Base-by-base conservation (phyloP, 1,140 invertebrate genomes). In the Nilaparvata lugens region DNA sequence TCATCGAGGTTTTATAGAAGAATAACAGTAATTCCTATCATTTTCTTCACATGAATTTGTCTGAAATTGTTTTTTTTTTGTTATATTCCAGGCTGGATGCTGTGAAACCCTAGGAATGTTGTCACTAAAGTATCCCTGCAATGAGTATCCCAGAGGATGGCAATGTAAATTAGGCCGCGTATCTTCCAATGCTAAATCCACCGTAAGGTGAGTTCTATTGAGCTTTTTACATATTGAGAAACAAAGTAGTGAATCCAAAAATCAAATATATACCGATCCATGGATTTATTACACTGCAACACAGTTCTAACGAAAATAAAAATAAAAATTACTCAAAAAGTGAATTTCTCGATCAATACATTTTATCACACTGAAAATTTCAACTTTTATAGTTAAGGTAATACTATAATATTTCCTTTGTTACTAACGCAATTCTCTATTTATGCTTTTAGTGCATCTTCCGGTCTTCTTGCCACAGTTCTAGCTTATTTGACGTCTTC, bases 401-500 rank as follows among this genome's bases (percentile, higher is more conserved):
- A n/a, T n/a, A n/a, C n/a, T n/a, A n/a, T n/a, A n/a, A n/a, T n/a
- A n/a, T 48, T 48, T 48, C 18, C 16, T 16, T 4, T 11, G 45
- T 19, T 48, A 6, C 14, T 48, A 2, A 19, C 2, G 16, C 18
- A 16, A 16, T 1, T 48, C 18, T 11, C 45, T 48, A 18, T 48
- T 11, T 48, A 16, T 48, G 21, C 7, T 64, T 64, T 13, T 42
- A 64, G 63, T 58, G 19, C 60, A 31, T 62, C 56, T 56, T 58
- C 52, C 13, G 75, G 76, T 43, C 70, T 79, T 0, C 65, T 82
- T 21, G 75, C 75, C 51, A 75, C 62, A 56, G 42, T 61, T 9
- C 16, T 87, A 7, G 76, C 78, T 28, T 65, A 87, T 4, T 64
- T 87, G 11, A 79, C 75, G 0, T 79, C 78, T 31, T 81, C 83